Evolutionary conservation across 2,797 vertebrate species (phyloP).

Genomic region (Echeneis naucrates): DNA sequence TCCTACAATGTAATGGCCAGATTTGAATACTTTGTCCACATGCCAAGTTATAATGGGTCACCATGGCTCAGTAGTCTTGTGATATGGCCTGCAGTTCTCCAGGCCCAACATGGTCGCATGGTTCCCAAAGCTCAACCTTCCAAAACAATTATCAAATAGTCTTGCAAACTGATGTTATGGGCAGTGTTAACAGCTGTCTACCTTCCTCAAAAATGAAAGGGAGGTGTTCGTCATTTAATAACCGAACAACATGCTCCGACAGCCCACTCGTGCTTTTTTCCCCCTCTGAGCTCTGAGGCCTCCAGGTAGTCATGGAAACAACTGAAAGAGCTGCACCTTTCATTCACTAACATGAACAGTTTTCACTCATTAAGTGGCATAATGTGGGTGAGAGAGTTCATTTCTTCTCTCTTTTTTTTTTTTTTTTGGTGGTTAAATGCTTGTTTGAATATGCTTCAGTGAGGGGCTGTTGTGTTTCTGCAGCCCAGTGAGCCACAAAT

Average conservation of each 20-base stretch:
- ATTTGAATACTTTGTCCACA: not conserved
- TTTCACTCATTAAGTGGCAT: slow-evolving; percentile 17
- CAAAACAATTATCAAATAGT: not conserved
- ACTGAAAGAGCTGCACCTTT: slow-evolving; percentile 22
- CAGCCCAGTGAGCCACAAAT: slow-evolving; percentile 17
- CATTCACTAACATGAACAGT: slow-evolving; percentile 21
- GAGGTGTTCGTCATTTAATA: slow-evolving; percentile 38
- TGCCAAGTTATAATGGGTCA: not conserved
- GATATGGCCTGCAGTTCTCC: slow-evolving; percentile 1
- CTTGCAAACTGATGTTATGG: slow-evolving; percentile 35
- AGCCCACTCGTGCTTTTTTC: slow-evolving; percentile 41
- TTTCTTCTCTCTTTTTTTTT: slow-evolving; percentile 13
- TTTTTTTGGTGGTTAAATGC: not conserved
- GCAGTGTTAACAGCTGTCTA: slow-evolving; percentile 55
- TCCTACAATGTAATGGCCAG: not conserved
- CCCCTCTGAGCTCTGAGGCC: slow-evolving; percentile 24
- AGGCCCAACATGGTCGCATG: not conserved
- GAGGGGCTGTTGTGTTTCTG: slow-evolving; percentile 31
- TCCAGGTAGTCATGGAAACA: not conserved
- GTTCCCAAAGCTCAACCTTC: not conserved
- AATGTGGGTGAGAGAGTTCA: slow-evolving; percentile 4
- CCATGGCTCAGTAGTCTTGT: not conserved
- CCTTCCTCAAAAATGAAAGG: slow-evolving; percentile 29
- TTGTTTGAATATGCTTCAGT: slow-evolving; percentile 17
- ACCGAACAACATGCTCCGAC: slow-evolving; percentile 60